Evolutionary conservation across 2,797 vertebrate species (phyloP), one percentile per base, ranked within the genome.

Genomic region (Enoplosus armatus): DNA sequence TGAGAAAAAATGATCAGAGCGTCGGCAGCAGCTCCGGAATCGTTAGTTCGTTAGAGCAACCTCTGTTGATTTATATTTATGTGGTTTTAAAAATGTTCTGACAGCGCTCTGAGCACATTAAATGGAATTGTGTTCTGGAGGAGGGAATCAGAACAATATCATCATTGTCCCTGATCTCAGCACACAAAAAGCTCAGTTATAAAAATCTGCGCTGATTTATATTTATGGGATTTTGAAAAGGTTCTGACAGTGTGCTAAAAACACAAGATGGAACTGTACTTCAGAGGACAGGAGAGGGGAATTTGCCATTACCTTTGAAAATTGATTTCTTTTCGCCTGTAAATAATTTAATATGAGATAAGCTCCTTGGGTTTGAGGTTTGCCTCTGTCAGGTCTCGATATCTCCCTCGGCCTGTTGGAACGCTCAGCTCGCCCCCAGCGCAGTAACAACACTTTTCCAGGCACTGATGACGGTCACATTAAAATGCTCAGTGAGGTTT

Each of bases 281-380:
- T 87, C 65, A 78, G 73, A 79, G 74, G 72, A 74, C 53, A 64
- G 72, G 54, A 50, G 67, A 70, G 66, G 48, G 74, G 75, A n/a
- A 83, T 90, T 79, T 79, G 63, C 77, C 41, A 78, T 84, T 82
- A 66, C 71, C 58, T 68, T 55, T 71, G 62, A 90, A 88, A 89
- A 83, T 68, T 71, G 69, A 83, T 89, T 84, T 85, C n/a, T 82
- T 76, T 84, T 64, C 43, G 62, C 54, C 50, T 82, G 70, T 89
- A 87, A 92, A 90, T 90, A 80, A 91, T 89, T 86, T 35, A 77
- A 79, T 24, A 59, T 43, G 74, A 85, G 75, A 72, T 85, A 76
- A 85, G 82, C 71, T 69, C 59, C 48, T n/a, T 74, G 72, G 67
- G 77, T 80, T 82, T 85, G 79, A 77, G 56, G 73, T 79, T 82